Base-by-base conservation (phyloP, 92 coral and sea anemone genomes). In the Actinernus sp. region DNA sequence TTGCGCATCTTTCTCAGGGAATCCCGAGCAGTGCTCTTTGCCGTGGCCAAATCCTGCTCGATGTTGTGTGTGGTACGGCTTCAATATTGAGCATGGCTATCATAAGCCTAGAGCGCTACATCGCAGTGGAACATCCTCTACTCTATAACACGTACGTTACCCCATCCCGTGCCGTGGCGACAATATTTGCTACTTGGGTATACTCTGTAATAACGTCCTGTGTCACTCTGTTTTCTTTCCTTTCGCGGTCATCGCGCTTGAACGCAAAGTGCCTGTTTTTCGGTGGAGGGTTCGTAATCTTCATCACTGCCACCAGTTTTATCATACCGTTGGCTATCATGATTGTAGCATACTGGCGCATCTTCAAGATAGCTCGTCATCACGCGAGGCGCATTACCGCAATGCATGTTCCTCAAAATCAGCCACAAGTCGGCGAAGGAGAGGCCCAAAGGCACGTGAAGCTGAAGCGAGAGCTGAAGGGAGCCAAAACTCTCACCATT, bases 81-180 rank as follows among this genome's bases (percentile, higher is more conserved):
- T 74, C 97, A 27, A 83, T 93, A 29, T 65, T 93, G 10, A 82
- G 88, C 21, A 82, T 93, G 8, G 88, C 92, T 3, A 71, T 77
- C 26, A 93, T 93, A 26, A 87, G 97, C 41, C 63, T 87, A 3
- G 98, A 93, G 55, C 85, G 98, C 1, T 93, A 86, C 82, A 76
- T 90, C 17, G 97, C 98, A 1, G 89, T 93, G 0, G 88, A 73
- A 19, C 74, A 86, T 34, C 95, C 97, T 2, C 63, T 93, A 5
- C 93, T 71, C 40, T 93, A 93, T 53, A 81, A 75, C 32, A 48
- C 88, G 2, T 61, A 78, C 19, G 92, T 90, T 2, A 82, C 98
- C n/a, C 77, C 91, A 10, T 51, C 39, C 8, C 87, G 95, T 12
- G 92, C 91, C 34, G 47, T 65, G 0, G 27, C 71, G 22, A 84